phyloP scores from a whole-genome alignment of 2,113 vertebrate genomes.

The Myotis brandtii region DNA sequence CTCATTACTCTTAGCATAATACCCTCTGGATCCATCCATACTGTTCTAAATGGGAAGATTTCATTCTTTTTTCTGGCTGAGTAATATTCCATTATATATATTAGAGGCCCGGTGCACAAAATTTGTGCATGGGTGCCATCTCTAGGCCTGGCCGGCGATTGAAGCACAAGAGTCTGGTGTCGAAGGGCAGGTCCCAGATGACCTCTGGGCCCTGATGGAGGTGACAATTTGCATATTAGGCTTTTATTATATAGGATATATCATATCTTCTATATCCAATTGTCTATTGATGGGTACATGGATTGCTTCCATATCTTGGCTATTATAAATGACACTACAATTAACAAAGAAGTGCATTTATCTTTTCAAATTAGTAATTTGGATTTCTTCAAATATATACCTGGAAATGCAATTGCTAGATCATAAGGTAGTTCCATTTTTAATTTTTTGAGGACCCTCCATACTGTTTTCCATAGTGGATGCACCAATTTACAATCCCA shows the following conservation, averaged over 20 bases:
- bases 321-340: background rate
- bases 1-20: background rate
- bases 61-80: background rate
- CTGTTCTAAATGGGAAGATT: background rate
- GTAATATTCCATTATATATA: background rate
- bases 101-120: too few species aligned
- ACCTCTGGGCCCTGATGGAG: too few species aligned
- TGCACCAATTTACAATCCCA: background rate
- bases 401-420: background rate
- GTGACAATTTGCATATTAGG: too few species aligned
- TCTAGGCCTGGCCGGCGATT: too few species aligned
- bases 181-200: too few species aligned
- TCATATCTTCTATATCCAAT: background rate
- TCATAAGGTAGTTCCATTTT: background rate
- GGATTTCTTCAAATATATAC: background rate
- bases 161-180: too few species aligned
- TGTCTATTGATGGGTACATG: background rate
- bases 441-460: background rate
- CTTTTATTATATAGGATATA: background rate
- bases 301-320: background rate
- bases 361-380: background rate
- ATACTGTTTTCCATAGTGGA: background rate
- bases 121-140: too few species aligned
- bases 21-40: background rate
- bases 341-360: background rate